These are phyloP conservation scores for Pammene fasciana DNA, from an alignment of 2,888 invertebrate species.

Conservation along the genomic window DNA sequence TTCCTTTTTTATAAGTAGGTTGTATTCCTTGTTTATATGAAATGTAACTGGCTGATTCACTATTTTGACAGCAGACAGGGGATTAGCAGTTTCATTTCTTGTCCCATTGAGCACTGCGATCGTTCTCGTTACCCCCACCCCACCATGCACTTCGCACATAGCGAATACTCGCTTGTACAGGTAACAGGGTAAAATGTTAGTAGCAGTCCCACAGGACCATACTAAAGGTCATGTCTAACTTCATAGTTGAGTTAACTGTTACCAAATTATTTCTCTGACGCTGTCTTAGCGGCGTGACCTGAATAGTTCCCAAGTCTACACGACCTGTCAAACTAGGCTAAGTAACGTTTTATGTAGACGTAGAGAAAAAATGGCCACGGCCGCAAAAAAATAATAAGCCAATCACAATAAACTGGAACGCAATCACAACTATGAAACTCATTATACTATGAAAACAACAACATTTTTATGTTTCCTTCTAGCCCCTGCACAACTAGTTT, in stretches of 20 bases:
- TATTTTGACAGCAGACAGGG: too few species aligned
- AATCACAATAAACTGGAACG: slow-evolving; percentile 38
- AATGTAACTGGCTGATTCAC: too few species aligned
- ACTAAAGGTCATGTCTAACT: background rate
- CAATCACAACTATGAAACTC: slow-evolving; percentile 41
- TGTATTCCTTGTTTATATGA: too few species aligned
- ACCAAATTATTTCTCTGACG: background rate
- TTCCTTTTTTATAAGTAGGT: too few species aligned
- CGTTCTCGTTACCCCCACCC: too few species aligned
- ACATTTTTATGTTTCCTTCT: slow-evolving; percentile 40
- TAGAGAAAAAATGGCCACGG: slow-evolving; percentile 4
- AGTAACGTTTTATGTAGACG: slow-evolving; percentile 16
- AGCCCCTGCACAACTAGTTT: background rate
- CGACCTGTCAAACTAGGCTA: slow-evolving; percentile 17
- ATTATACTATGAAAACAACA: slow-evolving; percentile 40
- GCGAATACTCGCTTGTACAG: background rate
- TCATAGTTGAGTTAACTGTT: slow-evolving; percentile 1
- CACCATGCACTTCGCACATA: too few species aligned
- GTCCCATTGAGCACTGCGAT: too few species aligned
- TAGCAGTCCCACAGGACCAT: background rate
- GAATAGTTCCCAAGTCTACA: background rate
- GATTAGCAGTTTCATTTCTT: too few species aligned
- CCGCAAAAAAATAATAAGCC: slow-evolving; percentile 37
- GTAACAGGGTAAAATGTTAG: slow-evolving; percentile 2
- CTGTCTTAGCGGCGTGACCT: background rate